Base-by-base conservation (phyloP, 53 echinoderm and acorn worm species). In the Zoroaster sp. region DNA sequence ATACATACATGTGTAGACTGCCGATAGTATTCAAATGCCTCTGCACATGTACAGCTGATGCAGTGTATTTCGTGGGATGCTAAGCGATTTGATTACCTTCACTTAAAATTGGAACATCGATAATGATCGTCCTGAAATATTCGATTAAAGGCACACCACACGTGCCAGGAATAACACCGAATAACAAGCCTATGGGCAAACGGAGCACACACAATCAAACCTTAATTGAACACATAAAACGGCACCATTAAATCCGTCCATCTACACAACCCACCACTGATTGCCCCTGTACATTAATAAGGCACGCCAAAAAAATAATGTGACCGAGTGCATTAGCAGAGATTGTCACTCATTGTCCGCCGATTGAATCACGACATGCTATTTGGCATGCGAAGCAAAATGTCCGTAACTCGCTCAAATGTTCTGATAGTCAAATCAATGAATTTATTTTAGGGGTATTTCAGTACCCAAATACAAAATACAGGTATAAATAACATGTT, bases 261-360 rank as follows among this genome's bases (percentile, higher is more conserved):
- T 32, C 13, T 10, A 8, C 20, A 79, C 36, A 41, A 21, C 30
- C 36, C 59, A 32, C 40, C 40, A 79, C 25, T 55, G 23, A 35
- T 43, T 81, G 81, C 67, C 81, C 43, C 81, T 81, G 81, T 81
- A 81, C 68, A 78, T 53, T 59, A 67, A 67, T 81, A 81, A 81
- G 81, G 81, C 81, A 81, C 81, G 81, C 66, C 81, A 55, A 81
- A 81, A 75, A 55, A 42, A 38, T 65, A 81, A 67, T 35, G 78
- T 78, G 78, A 55, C 9, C 3, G 40, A 23, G 32, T 77, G 32
- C 10, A 38, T 75, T 2, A 51, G 59, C 55, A 36, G 13, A 38
- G 11, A 4, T 11, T 49, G 52, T 78, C 53, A 78, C 53, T 13
- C 54, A 38, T 55, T 2, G 40, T 53, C n/a, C 37, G 78, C 52